These are phyloP conservation scores for Tiphia femorata DNA, from an alignment of 2,888 invertebrate genomes.

Conservation along the genomic window DNA sequence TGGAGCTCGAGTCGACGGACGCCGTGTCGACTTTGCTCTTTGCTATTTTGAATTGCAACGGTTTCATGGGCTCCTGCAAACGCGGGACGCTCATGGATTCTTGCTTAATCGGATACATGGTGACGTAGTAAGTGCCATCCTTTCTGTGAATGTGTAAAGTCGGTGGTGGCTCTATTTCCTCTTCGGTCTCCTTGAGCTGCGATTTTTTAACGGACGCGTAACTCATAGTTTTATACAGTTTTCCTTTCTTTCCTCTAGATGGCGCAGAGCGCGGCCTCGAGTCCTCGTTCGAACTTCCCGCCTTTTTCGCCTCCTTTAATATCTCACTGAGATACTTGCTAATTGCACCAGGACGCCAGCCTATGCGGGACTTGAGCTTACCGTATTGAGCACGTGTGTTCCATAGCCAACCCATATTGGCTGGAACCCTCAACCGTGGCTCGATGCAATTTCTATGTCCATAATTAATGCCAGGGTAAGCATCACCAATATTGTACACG, in stretches of 20 bases:
- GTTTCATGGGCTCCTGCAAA: constrained; percentile 59
- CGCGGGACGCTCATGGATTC: constrained; percentile 47
- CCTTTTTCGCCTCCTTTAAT: constrained; percentile 31
- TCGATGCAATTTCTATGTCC: constrained; percentile 59
- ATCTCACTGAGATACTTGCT: constrained; percentile 32
- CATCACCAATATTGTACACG: constrained; percentile 56
- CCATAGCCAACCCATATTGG: constrained; percentile 66
- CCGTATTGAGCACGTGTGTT: constrained; percentile 40
- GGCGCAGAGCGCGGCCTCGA: neutral
- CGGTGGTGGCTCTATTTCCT: constrained; percentile 54
- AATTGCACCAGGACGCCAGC: constrained; percentile 65
- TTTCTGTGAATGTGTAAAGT: constrained; percentile 63
- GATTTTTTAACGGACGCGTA: constrained; percentile 27
- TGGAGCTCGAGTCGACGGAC: constrained; percentile 55
- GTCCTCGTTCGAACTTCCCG: constrained; percentile 10
- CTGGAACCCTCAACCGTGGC: constrained; percentile 52
- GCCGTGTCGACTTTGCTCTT: constrained; percentile 55
- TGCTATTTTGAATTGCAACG: constrained; percentile 64
- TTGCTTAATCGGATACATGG: constrained; percentile 65
- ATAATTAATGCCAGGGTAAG: constrained; percentile 50
- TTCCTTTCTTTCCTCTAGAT: neutral
- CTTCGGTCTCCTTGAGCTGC: constrained; percentile 19
- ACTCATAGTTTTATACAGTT: constrained; percentile 13
- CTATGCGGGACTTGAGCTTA: constrained; percentile 52
- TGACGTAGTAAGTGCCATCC: constrained; percentile 65